Evolutionary conservation across 2,113 vertebrate genomes (phyloP).

Genomic region (Rousettus leschenaultii): DNA sequence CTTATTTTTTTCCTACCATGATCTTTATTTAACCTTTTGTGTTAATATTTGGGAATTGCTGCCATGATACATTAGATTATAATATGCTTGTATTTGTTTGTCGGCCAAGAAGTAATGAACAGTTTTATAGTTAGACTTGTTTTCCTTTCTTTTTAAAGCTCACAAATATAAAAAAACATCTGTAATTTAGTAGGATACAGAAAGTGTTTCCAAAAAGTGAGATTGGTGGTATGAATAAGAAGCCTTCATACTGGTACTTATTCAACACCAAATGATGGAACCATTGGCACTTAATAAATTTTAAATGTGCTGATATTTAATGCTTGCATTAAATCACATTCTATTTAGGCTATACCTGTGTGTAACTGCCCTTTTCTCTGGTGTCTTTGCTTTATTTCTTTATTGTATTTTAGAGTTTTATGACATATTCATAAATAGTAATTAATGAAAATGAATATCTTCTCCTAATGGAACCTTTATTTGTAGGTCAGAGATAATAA

Average conservation of each 20-base stretch:
- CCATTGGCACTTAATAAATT: background rate
- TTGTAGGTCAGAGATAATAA: background rate
- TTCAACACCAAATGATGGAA: background rate
- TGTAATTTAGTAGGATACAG: background rate
- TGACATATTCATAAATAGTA: background rate
- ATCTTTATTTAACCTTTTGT: background rate
- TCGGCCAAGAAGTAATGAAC: background rate
- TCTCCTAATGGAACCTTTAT: background rate
- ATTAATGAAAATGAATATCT: background rate
- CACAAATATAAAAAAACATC: background rate
- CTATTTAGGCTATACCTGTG: background rate
- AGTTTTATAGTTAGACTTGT: background rate
- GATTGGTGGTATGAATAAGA: background rate
- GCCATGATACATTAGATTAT: background rate
- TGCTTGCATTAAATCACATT: background rate
- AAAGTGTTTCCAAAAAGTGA: background rate
- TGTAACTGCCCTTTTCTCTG: background rate
- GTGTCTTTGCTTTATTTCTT: background rate
- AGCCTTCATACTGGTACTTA: background rate
- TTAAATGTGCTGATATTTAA: background rate
- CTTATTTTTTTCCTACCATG: background rate
- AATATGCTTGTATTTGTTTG: background rate
- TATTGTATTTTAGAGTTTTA: background rate
- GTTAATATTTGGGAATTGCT: background rate
- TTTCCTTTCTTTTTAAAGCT: conserved; percentile 22